Conservation (phyloP, 2,797 vertebrate genomes). For the Esox masquinongy region DNA sequence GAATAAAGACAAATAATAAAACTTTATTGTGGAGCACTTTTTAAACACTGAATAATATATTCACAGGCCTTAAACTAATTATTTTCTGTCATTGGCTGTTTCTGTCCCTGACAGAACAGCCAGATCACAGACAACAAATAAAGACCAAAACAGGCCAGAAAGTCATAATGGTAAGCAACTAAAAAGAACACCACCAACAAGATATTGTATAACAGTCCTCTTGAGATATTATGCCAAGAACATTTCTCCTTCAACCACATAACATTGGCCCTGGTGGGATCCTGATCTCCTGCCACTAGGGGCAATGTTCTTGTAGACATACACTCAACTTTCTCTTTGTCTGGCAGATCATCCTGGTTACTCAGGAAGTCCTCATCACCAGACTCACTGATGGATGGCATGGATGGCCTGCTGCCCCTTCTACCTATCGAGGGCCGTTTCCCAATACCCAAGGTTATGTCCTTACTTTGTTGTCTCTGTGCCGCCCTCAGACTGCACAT, state of each 20-base stretch:
- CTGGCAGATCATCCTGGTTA: constrained; percentile 40
- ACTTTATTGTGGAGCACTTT: background rate
- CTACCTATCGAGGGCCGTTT: constrained; percentile 55
- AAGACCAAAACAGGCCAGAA: constrained; percentile 85
- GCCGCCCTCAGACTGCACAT: constrained; percentile 68
- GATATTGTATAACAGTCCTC: constrained; percentile 75
- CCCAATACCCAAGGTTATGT: constrained; percentile 5
- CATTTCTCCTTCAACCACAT: constrained; percentile 65
- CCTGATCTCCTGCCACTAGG: constrained; percentile 44
- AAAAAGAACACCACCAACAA: constrained; percentile 85
- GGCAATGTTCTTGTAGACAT: constrained; percentile 19
- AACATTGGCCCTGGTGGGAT: constrained; percentile 35
- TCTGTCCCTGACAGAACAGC: constrained; percentile 80
- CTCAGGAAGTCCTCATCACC: constrained; percentile 60
- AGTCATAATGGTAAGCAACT: constrained; percentile 87
- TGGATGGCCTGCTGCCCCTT: constrained; percentile 39
- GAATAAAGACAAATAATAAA: background rate
- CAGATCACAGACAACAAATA: constrained; percentile 55
- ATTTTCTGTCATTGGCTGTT: constrained; percentile 52
- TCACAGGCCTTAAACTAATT: constrained; percentile 5
- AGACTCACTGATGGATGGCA: constrained; percentile 75
- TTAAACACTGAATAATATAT: background rate
- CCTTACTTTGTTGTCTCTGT: constrained; percentile 44
- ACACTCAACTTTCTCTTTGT: constrained; percentile 30
- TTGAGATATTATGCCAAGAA: constrained; percentile 73